Evolutionary conservation across 2,797 vertebrate genomes (phyloP), one percentile per base, ranked within the genome.

Genomic region (Acestrorhynchus altus): DNA sequence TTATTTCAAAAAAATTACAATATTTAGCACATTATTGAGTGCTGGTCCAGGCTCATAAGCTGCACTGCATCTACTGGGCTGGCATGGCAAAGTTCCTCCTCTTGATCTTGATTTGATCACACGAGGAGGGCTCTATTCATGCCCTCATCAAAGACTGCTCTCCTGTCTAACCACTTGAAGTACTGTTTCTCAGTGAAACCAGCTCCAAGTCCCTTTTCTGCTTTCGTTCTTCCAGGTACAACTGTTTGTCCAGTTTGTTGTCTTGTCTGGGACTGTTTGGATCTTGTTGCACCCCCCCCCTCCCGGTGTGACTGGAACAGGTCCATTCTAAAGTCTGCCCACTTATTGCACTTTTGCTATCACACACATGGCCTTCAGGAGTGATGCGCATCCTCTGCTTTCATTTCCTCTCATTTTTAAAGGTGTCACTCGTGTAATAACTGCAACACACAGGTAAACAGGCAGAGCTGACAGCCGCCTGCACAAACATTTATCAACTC

Each of bases 211-310:
- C 26, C 31, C 31, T 35, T 35, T 35, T n/a, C n/a, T n/a, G n/a
- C 61, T 18, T 15, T 28, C 61, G n/a, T 63, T 57, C 66, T 64
- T 54, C 26, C 26, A 57, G 65, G 49, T n/a, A 56, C 72, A 78
- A 69, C 51, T 76, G 76, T 76, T 67, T 78, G 76, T 68, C 68
- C 68, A 79, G 77, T 81, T 81, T 77, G 69, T 77, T 72, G 64
- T 56, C 71, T 35, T 74, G 54, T 73, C 69, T 81, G 63, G 31
- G 74, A 73, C 31, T 65, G 74, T 67, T 76, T 67, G 69, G 68
- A 46, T 59, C 52, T 66, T 12, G 66, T 60, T 72, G 75, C n/a
- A n/a, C n/a, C n/a, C n/a, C n/a, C n/a, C n/a, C n/a, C 73, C 63
- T 63, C 72, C 68, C 44, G 4, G 39, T 72, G 68, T 67, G 44